Evolutionary conservation across 2,888 invertebrate species (phyloP), one percentile per base, ranked within the genome.

Genomic region (Stenolophus ochropezus): DNA sequence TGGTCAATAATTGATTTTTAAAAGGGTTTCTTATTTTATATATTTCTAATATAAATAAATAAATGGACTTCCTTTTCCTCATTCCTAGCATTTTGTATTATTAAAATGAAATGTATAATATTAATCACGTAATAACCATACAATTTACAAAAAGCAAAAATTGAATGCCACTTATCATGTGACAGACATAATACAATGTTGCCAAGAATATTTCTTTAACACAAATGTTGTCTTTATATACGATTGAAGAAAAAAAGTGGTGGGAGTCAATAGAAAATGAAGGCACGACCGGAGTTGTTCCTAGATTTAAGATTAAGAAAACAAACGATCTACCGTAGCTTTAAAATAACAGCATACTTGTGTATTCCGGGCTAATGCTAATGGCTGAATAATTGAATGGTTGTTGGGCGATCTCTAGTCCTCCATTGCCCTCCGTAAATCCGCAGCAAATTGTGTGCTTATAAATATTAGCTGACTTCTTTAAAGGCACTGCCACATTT

Each of bases 381-480:
- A 23, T 61, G 61, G 61, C 25, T 56, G 56, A 56, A 20, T 77
- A 33, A 33, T 58, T 77, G 61, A 58, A 56, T 58, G 61, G n/a
- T 18, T 61, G 25, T 61, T 61, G 8, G 51, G 51, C 51, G 18
- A 51, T 51, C 51, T n/a, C 51, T 14, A 16, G 5, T n/a, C 16
- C 16, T 14, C 14, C 14, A 51, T 16, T 51, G 51, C 16, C 16
- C 14, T n/a, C 14, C 25, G 61, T 14, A 61, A 61, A 61, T 61
- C 25, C 25, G 25, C 61, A 61, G n/a, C 61, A 61, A 61, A 61
- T 61, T 61, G 27, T 58, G 76, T 77, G 27, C 42, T 58, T 25
- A 58, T 56, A 77, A 77, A 77, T 77, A 77, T 77, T 77, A 78
- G 78, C 61, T 65, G 25, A 65, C 65, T 78, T 61, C 47, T 49